Base-by-base conservation (phyloP, 1,140 invertebrate species). In the Rhagoletis pomonella region DNA sequence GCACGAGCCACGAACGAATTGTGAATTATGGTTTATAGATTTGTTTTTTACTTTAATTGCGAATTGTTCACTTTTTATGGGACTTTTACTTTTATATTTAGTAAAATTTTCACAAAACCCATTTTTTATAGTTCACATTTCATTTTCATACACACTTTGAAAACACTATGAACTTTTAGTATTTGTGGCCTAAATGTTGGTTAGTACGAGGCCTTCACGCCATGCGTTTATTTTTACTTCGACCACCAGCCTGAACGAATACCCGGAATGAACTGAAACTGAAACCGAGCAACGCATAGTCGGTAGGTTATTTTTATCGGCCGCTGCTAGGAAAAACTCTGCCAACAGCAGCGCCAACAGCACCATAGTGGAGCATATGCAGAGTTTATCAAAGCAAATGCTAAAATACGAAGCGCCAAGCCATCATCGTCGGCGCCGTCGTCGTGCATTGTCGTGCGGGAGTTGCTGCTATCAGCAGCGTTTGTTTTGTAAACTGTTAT, bases 221-320 rank as follows among this genome's bases (percentile, higher is more conserved):
- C 84, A 39, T 62, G 19, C 84, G 59, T n/a, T 85, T 59, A 85
- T 44, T 60, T 55, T n/a, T 81, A 55, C 7, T 60, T 85, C 12
- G 29, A 62, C 84, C 59, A 85, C 84, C 84, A 62, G 7, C 58
- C 84, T 47, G 58, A 55, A 85, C 84, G 84, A 85, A 85, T 60
- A 85, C 84, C 84, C 84, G 84, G 59, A 85, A 85, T 60, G 84
- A 85, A 85, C 84, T 85, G 84, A 85, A 85, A 85, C 84, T 85
- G 55, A 62, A 59, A 62, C 55, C 84, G 55, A 47, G 17, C 39
- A 62, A 55, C 58, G 59, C 19, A 81, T 29, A 81, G 1, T 81
- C 42, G 73, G 73, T 44, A 58, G 10, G 47, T 81, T 29, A 2
- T 9, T 50, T 44, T 55, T 50, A 17, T 73, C 42, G 67, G 67